Evolutionary conservation across 1,140 invertebrate species (phyloP), one percentile per base, ranked within the genome.

Genomic region (Macrocentrus cingulum): DNA sequence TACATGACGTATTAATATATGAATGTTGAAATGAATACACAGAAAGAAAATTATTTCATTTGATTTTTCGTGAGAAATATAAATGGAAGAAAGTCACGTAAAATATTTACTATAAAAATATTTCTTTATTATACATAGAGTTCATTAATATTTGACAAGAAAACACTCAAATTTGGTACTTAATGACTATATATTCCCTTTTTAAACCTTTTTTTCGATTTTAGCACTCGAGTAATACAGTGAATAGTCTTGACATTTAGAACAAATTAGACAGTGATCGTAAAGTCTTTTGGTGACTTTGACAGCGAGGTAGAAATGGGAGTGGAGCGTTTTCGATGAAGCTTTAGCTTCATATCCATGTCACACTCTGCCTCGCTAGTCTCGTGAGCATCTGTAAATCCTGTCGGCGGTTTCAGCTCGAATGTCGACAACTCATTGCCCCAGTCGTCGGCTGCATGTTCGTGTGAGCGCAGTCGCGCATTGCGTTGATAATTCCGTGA

Each of bases 281-380:
- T 77, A 63, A 77, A 79, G 68, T 78, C 77, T 52, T 79, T 76
- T 46, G 73, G 71, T 58, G 75, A 77, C 67, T 77, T 77, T 13
- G 74, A 77, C 53, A 78, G 69, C 51, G 75, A 74, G 56, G 71
- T 68, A 20, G 68, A 66, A 41, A 67, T 52, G 15, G 66, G 61
- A 8, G 61, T 63, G 22, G 63, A 57, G 52, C 63, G 66, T 55
- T 71, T 76, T 39, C 69, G 71, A 25, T 77, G 73, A 16, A 79
- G 60, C 57, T 69, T 72, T 2, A 77, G 63, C 59, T 76, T 75
- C 60, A 76, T 72, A 59, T 80, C 77, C 62, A 80, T 77, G 63
- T 81, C 79, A 63, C 79, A 80, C 55, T 80, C 79, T 36, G 78
- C 77, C 57, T 80, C 77, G 65, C 78, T 81, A 41, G 72, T 75